phyloP scores from a whole-genome alignment of 2,797 vertebrate species.

The Pipistrellus pygmaeus region DNA sequence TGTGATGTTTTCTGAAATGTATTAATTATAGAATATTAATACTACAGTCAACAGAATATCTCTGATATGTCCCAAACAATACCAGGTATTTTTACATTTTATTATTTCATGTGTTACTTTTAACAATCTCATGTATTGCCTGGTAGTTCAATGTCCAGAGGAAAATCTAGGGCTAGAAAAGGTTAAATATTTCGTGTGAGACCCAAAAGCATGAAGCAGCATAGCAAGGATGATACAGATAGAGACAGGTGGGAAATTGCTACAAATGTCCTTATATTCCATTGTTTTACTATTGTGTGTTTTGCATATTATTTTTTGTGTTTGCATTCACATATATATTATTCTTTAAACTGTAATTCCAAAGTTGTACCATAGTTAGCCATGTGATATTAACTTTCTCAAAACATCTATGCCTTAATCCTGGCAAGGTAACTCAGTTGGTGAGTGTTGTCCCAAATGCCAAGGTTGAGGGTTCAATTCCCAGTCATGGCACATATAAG shows the following conservation, averaged over 20 bases:
- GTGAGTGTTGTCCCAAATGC: too few species aligned
- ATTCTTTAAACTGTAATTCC: background rate
- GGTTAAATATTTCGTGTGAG: background rate
- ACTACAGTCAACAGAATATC: background rate
- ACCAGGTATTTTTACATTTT: background rate
- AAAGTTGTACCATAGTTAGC: background rate
- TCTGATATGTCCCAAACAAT: background rate
- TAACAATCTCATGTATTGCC: background rate
- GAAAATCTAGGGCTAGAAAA: background rate
- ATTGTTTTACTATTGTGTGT: background rate
- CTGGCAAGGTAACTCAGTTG: too few species aligned
- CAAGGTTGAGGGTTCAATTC: too few species aligned
- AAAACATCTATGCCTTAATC: background rate
- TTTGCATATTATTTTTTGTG: background rate
- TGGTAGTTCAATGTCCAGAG: background rate
- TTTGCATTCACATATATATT: background rate
- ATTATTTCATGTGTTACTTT: conserved; percentile 37
- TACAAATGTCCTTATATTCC: background rate
- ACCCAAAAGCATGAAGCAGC: background rate
- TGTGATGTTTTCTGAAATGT: background rate
- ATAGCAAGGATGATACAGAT: background rate
- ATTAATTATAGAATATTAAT: background rate
- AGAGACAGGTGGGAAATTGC: background rate
- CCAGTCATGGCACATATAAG: too few species aligned
- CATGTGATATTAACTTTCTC: background rate